Evolutionary conservation across 2,888 invertebrate genomes (phyloP), one percentile per base, ranked within the genome.

Genomic region (Heteromurus nitidus): DNA sequence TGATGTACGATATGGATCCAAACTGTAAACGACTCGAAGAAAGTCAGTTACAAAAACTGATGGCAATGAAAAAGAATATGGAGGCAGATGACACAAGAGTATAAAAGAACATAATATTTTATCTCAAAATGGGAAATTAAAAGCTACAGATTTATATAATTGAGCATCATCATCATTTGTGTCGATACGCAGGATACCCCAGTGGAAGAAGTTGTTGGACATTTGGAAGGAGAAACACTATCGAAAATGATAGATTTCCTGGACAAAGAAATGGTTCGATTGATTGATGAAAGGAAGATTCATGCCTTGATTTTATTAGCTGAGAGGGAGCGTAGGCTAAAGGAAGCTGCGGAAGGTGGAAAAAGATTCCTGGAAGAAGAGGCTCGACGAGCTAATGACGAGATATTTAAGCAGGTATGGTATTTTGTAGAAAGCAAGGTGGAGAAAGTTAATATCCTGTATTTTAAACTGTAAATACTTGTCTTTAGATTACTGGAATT

Each of bases 301-400:
- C 95, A 96, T 87, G 95, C 95, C 0, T 92, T 94, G 88, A 92
- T 94, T 28, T 90, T 96, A 86, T 89, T 96, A 47, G 94, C 95
- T 0, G 95, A 95, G 87, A 91, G 94, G 31, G 94, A 95, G 87
- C 91, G 95, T 84, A 90, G 92, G 84, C 92, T 93, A 88, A 91
- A 94, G 0, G 96, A 96, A 89, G 95, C 95, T 0, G 93, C 92
- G 9, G 96, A 96, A 89, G 93, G 94, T 1, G 95, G 95, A 0
- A 90, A 93, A 65, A 90, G 95, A 22, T 95, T 96, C 89, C 91
- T 92, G 65, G 96, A 96, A 88, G 92, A 94, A 84, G 91, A 93
- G 74, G 90, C 94, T 47, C 90, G 95, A 5, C 89, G 92, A 7
- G 93, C 95, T 88, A 93, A 95, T 85, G 95, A 96, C 86, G 94